A percentile compares a stretch with the other conserved stretches of the same genome.
Conservation (phyloP, 2,797 vertebrate species). For the Somateria mollissima region DNA sequence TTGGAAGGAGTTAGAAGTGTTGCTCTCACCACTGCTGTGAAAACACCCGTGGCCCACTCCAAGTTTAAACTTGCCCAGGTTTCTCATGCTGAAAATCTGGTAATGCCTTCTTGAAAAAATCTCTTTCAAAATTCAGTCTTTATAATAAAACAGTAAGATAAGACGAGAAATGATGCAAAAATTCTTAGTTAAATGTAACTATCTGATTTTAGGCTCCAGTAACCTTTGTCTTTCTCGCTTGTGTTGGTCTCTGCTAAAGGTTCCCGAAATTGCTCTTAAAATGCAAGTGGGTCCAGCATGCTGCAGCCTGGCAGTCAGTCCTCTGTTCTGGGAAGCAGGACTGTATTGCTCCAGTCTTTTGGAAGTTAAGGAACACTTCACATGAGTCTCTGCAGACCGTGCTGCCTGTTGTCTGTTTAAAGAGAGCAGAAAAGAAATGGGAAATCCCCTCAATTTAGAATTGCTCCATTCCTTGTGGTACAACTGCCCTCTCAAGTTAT, state of each 20-base stretch:
- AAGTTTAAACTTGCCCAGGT: not conserved
- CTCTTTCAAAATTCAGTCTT: not conserved
- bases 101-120: not conserved
- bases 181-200: not conserved
- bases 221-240: not conserved
- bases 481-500: not conserved
- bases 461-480: not conserved
- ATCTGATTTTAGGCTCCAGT: not conserved
- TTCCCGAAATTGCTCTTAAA: not conserved
- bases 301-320: not conserved
- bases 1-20: not conserved
- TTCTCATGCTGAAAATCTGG: not conserved
- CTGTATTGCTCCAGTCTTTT: not conserved
- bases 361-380: not conserved
- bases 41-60: not conserved
- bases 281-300: not conserved
- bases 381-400: not conserved
- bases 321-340: not conserved
- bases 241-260: not conserved
- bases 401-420: not conserved
- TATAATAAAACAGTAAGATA: not conserved
- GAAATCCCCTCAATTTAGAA: not conserved
- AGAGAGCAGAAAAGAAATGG: not conserved
- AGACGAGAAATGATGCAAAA: not conserved
- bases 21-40: not conserved